These are phyloP conservation scores for Siderastrea radians DNA, from an alignment of 92 coral and sea anemone genomes.

Conservation along the genomic window DNA sequence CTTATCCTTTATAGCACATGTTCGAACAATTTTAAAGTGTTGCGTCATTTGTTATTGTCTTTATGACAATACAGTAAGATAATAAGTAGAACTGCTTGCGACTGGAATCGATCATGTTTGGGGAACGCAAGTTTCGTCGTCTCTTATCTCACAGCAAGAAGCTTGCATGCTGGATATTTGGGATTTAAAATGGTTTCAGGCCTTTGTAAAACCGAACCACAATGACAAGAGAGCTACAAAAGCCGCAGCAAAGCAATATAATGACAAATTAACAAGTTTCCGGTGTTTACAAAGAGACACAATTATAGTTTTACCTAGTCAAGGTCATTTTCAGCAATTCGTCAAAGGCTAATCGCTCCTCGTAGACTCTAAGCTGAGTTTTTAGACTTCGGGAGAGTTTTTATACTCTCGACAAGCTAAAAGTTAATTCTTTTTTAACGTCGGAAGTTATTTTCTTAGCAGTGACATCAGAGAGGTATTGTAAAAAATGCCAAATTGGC, in stretches of 20 bases:
- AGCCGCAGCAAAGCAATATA: background rate
- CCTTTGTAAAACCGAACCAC: background rate
- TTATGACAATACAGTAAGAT: no score
- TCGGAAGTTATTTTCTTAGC: background rate
- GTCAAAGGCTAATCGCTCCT: background rate
- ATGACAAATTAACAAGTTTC: background rate
- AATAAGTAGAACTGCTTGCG: no score
- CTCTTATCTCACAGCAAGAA: no score
- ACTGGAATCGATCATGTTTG: no score
- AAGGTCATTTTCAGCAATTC: slow-evolving; percentile 9
- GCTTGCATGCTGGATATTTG: background rate
- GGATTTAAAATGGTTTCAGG: background rate
- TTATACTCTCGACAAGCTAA: background rate
- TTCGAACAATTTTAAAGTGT: no score
- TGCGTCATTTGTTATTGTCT: no score
- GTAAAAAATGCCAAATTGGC: background rate
- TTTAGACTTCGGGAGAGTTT: background rate
- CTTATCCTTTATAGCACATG: no score
- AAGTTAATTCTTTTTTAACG: no score
- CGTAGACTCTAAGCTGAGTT: background rate
- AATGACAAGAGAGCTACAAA: background rate
- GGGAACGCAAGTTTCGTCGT: no score
- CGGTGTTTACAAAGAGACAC: slow-evolving; percentile 1
- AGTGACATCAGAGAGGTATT: background rate
- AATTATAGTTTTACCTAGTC: background rate